phyloP scores from a whole-genome alignment of 2,113 vertebrate species.

The Poeciliopsis prolifica region DNA sequence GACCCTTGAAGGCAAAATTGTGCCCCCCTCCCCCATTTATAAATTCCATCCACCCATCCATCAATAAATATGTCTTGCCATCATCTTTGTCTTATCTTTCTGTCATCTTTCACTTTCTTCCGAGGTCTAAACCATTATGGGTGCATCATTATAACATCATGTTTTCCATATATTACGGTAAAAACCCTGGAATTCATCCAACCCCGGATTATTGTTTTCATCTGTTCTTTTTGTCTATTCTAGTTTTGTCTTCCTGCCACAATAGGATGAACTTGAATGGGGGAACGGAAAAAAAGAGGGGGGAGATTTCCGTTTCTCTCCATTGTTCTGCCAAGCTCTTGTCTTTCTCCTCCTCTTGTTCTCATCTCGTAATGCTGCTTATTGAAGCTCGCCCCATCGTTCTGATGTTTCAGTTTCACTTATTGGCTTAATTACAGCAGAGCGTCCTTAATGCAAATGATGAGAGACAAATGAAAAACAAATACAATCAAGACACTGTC shows the following conservation, averaged over 20 bases:
- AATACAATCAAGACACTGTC: conserved; percentile 77
- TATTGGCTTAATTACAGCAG: conserved; percentile 75
- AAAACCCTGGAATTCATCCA: conserved; percentile 56
- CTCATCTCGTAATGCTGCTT: conserved; percentile 60
- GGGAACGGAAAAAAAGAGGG: too few relatives aligned
- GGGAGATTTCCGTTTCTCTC: background rate
- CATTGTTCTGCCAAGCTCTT: conserved; percentile 69
- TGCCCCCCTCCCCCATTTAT: too few relatives aligned
- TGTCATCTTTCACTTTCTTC: conserved; percentile 23
- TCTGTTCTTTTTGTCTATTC: conserved; percentile 42
- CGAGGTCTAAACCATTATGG: conserved; percentile 23
- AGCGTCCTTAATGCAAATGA: conserved; percentile 69
- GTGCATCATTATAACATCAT: conserved; percentile 13
- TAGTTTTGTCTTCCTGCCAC: conserved; percentile 61
- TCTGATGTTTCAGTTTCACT: conserved; percentile 74
- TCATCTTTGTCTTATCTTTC: conserved; percentile 1
- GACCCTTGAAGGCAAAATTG: too few relatives aligned
- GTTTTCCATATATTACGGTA: conserved; percentile 53
- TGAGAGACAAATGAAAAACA: conserved; percentile 77
- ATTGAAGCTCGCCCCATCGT: conserved; percentile 61
- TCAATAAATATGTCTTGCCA: background rate
- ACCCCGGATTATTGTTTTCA: conserved; percentile 34
- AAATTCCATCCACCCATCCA: too few relatives aligned
- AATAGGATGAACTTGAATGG: conserved; percentile 70
- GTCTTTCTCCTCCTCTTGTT: conserved; percentile 64